These are phyloP conservation scores for Percina caprodes DNA, from an alignment of 2,113 vertebrate genomes.

Conservation along the genomic window DNA sequence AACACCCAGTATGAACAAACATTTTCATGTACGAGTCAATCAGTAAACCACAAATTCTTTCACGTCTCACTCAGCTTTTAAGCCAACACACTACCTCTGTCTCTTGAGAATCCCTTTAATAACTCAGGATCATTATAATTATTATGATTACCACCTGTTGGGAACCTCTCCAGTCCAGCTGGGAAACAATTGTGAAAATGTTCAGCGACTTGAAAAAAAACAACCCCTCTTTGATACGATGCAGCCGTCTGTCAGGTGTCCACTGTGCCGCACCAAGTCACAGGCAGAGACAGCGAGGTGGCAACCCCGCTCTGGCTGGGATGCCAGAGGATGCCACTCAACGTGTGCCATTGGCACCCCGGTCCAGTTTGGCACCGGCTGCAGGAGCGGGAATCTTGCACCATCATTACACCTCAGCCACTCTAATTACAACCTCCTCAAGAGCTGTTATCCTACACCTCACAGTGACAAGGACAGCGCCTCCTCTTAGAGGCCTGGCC, in stretches of 20 bases:
- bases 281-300: slow-evolving; percentile 34
- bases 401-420: slow-evolving; percentile 88
- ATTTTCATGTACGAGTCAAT: slow-evolving; percentile 50
- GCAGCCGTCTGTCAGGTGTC: slow-evolving; percentile 24
- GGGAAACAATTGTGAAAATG: slow-evolving; percentile 30
- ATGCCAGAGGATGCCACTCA: slow-evolving; percentile 42
- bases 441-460: slow-evolving; percentile 88
- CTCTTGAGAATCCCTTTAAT: slow-evolving; percentile 51
- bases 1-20: slow-evolving; percentile 42
- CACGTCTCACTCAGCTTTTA: slow-evolving; percentile 26
- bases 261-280: slow-evolving; percentile 14
- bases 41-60: slow-evolving; percentile 56
- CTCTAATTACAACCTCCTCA: slow-evolving; percentile 90
- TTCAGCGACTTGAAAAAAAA: slow-evolving; percentile 20
- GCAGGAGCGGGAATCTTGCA: slow-evolving; percentile 85
- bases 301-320: slow-evolving; percentile 36
- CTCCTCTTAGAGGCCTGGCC: slow-evolving; percentile 77
- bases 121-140: slow-evolving; percentile 37
- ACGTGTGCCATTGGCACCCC: slow-evolving; percentile 61
- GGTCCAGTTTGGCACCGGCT: slow-evolving; percentile 82
- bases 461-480: slow-evolving; percentile 83
- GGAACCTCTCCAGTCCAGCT: slow-evolving; percentile 30
- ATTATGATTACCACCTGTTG: slow-evolving; percentile 65
- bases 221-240: not conserved
- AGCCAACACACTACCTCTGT: slow-evolving; percentile 46